Percentiles rank a stretch among this genome's conserved stretches.
These are phyloP conservation scores for Eupithecia subumbrata DNA, from an alignment of 2,888 invertebrate genomes.

Conservation along the genomic window DNA sequence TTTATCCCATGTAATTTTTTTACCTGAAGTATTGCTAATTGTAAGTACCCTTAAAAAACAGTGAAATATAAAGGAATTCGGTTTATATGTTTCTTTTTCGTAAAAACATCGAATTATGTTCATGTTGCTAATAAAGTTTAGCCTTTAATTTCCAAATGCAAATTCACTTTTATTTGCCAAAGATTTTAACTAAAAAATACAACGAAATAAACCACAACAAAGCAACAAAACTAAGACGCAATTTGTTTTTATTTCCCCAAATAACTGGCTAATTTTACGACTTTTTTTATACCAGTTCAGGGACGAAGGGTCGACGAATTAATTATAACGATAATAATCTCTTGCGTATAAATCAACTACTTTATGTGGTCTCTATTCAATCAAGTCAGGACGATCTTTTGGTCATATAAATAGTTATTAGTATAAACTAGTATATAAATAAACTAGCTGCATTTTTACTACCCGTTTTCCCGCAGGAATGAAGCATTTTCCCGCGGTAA, in stretches of 20 bases:
- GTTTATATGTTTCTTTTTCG: too few species aligned
- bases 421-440: too few species aligned
- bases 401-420: too few species aligned
- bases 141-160: background rate
- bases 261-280: slow-evolving; percentile 12
- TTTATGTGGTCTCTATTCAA: slow-evolving; percentile 6
- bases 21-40: too few species aligned
- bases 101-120: too few species aligned
- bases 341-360: background rate
- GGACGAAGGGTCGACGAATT: slow-evolving; percentile 15
- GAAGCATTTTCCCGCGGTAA: too few species aligned
- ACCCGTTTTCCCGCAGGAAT: too few species aligned
- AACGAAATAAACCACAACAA: background rate
- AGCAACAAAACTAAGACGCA: slow-evolving; percentile 1
- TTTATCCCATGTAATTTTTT: too few species aligned
- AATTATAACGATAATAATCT: slow-evolving; percentile 17
- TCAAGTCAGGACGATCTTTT: background rate
- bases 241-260: slow-evolving; percentile 13
- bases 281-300: slow-evolving; percentile 12
- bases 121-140: too few species aligned
- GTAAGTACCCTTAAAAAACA: too few species aligned
- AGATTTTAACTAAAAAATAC: background rate
- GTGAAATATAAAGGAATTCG: too few species aligned
- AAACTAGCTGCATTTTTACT: too few species aligned
- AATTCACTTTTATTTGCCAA: background rate